Evolutionary conservation across 37 sponge, comb jelly and placozoan species (phyloP).

Genomic region (Tethya wilhelma): DNA sequence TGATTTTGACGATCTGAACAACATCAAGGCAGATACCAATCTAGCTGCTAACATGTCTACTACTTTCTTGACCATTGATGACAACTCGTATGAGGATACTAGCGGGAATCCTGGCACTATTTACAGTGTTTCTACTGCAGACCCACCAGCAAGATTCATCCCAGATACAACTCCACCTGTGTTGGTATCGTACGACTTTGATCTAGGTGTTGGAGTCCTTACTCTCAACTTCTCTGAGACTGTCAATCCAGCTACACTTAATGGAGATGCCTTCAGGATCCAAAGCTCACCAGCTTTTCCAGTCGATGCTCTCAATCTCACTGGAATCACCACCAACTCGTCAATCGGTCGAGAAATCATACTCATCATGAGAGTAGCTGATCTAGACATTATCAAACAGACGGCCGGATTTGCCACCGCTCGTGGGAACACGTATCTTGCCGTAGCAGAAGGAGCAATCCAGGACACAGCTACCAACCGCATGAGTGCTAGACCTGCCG

Average conservation of each 20-base stretch:
- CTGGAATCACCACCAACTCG: conserved; percentile 17
- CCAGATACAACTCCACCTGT: conserved; percentile 69
- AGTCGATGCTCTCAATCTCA: conserved; percentile 33
- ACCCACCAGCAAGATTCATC: conserved; percentile 23
- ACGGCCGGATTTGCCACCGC: conserved; percentile 81
- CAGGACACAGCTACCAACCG: conserved; percentile 71
- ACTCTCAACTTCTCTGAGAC: conserved; percentile 78
- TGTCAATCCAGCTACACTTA: conserved; percentile 68
- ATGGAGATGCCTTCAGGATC: conserved; percentile 52
- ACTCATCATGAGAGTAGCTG: conserved; percentile 24
- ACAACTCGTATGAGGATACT: conserved; percentile 65
- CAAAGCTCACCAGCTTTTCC: conserved; percentile 77
- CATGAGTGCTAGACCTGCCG: conserved; percentile 26
- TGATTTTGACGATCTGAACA: conserved; percentile 58
- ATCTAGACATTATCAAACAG: conserved; percentile 73
- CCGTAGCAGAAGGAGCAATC: conserved; percentile 40
- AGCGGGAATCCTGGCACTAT: conserved; percentile 47
- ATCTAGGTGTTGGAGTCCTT: conserved; percentile 58
- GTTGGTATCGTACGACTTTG: conserved; percentile 70
- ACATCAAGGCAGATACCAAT: conserved; percentile 65
- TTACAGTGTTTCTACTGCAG: neutral
- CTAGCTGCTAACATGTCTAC: conserved; percentile 46
- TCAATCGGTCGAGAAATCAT: conserved; percentile 32
- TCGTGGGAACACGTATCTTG: conserved; percentile 73
- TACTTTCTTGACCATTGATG: conserved; percentile 64